Evolutionary conservation across 64 coral and sea anemone genomes (phyloP).

Genomic region (Actinia equina): DNA sequence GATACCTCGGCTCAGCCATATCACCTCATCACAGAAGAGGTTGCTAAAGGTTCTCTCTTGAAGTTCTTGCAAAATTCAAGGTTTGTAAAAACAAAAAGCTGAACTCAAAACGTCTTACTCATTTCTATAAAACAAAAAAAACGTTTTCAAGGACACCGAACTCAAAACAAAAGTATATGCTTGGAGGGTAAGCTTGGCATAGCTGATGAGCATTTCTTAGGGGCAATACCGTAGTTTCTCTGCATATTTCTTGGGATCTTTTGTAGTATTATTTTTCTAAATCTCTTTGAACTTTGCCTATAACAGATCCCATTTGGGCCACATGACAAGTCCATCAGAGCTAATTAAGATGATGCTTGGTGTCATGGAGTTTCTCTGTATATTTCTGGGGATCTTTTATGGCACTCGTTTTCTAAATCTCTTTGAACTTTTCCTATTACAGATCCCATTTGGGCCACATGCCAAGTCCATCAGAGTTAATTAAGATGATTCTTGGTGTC

Average conservation of each 20-base stretch:
- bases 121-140: no score
- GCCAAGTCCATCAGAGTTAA: not conserved
- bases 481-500: slow-evolving; percentile 26
- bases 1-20: slow-evolving; percentile 32
- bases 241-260: no score
- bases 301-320: not conserved
- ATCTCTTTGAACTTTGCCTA: not conserved
- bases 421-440: not conserved
- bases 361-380: not conserved
- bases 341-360: slow-evolving; percentile 31
- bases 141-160: no score
- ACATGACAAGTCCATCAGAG: not conserved
- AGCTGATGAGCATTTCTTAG: no score
- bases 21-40: slow-evolving; percentile 41
- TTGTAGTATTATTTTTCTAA: not conserved
- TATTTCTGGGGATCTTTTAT: not conserved
- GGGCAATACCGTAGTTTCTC: no score
- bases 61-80: slow-evolving; percentile 30
- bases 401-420: not conserved
- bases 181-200: no score
- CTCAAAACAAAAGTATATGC: no score
- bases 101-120: no score
- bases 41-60: slow-evolving; percentile 25
- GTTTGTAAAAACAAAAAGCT: not conserved
- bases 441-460: not conserved